Percentiles rank a stretch among this genome's conserved stretches.
phyloP scores from a whole-genome alignment of 2,797 vertebrate species.

The Darevskia nairensis region DNA sequence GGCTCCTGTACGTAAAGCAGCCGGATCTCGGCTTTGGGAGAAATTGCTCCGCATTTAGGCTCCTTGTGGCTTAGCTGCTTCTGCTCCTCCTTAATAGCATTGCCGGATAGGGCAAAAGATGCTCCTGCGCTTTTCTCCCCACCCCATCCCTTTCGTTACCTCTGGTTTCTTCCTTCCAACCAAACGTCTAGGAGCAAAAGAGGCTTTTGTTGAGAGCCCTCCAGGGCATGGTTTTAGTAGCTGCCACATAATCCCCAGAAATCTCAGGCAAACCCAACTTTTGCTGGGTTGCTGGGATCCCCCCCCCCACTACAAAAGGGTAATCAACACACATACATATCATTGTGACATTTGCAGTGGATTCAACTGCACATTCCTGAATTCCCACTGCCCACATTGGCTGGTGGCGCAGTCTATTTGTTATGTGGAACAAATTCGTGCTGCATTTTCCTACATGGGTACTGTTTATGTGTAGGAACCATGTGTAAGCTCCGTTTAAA shows the following conservation, averaged over 20 bases:
- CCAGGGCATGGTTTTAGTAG: not conserved
- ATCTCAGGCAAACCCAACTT: not conserved
- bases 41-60: not conserved
- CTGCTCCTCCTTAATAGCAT: not conserved
- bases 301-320: not conserved
- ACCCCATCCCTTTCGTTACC: not conserved
- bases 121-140: not conserved
- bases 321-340: not conserved
- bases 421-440: not conserved
- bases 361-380: not conserved
- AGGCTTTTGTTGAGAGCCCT: not conserved
- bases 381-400: not conserved
- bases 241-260: not conserved
- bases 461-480: not conserved
- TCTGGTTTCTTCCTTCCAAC: not conserved
- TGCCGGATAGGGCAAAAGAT: not conserved
- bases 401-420: not conserved
- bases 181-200: not conserved
- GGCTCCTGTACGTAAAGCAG: not conserved
- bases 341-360: not conserved
- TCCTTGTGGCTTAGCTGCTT: not conserved
- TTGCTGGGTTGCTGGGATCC: not conserved
- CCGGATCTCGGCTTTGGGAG: not conserved
- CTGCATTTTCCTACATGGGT: not conserved
- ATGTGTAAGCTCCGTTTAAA: not conserved